Percentiles rank a stretch among this genome's conserved stretches.
Evolutionary conservation across 2,113 vertebrate genomes (phyloP).

Genomic region (Nettapus auritus): DNA sequence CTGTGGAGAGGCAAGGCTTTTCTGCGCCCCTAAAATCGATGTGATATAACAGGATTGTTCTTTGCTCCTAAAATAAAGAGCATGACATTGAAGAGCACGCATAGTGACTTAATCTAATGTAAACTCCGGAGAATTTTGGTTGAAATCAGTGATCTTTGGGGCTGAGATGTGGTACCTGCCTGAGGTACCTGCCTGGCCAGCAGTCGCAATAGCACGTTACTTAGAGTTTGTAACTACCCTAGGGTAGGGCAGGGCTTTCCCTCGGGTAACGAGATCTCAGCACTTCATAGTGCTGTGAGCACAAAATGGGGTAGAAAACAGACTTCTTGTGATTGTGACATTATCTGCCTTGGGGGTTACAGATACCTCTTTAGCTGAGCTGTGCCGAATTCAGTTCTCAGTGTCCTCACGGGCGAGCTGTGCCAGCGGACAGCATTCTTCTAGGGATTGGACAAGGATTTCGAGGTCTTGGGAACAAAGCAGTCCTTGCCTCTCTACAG

Average conservation of each 20-base stretch:
- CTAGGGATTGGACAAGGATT: neutral
- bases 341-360: neutral
- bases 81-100: neutral
- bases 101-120: neutral
- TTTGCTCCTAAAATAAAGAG: neutral
- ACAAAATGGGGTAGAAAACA: neutral
- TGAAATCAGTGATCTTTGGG: neutral
- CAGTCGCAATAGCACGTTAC: neutral
- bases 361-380: neutral
- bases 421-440: neutral
- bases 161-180: neutral
- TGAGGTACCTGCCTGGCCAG: neutral
- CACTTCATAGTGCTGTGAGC: neutral
- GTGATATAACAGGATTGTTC: neutral
- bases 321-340: neutral
- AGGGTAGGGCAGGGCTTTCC: neutral
- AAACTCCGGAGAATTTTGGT: neutral
- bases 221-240: neutral
- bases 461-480: neutral
- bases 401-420: neutral
- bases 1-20: neutral
- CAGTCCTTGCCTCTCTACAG: neutral
- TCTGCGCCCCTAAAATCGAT: neutral
- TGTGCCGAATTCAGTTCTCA: neutral
- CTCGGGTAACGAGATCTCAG: neutral